These are phyloP conservation scores for Scrobipalpa atriplicella DNA, from an alignment of 2,888 invertebrate species.

Conservation along the genomic window DNA sequence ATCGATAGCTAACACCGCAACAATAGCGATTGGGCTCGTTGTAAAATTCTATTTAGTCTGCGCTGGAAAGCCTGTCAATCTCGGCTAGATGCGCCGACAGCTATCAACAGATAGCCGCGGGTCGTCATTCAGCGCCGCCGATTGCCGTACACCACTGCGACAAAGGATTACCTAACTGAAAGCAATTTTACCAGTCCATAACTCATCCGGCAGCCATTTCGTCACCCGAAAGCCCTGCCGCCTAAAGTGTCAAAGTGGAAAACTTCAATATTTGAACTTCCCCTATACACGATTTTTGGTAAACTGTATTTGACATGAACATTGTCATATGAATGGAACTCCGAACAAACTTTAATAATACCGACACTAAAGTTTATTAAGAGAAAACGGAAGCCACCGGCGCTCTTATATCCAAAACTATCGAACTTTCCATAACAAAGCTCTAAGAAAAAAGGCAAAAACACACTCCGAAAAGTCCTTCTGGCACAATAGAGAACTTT, in stretches of 20 bases:
- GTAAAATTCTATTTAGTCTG: constrained; percentile 56
- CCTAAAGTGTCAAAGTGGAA: constrained; percentile 34
- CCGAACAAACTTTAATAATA: constrained; percentile 43
- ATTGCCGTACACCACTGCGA: constrained; percentile 49
- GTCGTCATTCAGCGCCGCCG: constrained; percentile 49
- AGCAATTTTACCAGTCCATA: constrained; percentile 58
- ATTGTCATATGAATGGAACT: constrained; percentile 42
- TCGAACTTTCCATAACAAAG: constrained; percentile 68
- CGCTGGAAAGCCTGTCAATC: constrained; percentile 57
- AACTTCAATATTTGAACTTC: constrained; percentile 39
- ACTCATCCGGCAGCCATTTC: constrained; percentile 48
- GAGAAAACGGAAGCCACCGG: constrained; percentile 55
- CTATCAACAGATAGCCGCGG: constrained; percentile 60
- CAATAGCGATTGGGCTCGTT: constrained; percentile 38
- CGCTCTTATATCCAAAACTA: constrained; percentile 62
- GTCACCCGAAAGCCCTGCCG: constrained; percentile 29
- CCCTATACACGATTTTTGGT: constrained; percentile 32
- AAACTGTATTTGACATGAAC: constrained; percentile 40
- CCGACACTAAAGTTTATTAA: constrained; percentile 56
- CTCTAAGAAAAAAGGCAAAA: constrained; percentile 61
- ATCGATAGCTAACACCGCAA: constrained; percentile 12
- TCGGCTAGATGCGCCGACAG: constrained; percentile 53
- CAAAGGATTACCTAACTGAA: constrained; percentile 58
- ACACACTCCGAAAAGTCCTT: constrained; percentile 71
- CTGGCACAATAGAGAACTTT: constrained; percentile 76